Base-by-base conservation (phyloP, 1,140 invertebrate genomes). In the Nylanderia fulva region DNA sequence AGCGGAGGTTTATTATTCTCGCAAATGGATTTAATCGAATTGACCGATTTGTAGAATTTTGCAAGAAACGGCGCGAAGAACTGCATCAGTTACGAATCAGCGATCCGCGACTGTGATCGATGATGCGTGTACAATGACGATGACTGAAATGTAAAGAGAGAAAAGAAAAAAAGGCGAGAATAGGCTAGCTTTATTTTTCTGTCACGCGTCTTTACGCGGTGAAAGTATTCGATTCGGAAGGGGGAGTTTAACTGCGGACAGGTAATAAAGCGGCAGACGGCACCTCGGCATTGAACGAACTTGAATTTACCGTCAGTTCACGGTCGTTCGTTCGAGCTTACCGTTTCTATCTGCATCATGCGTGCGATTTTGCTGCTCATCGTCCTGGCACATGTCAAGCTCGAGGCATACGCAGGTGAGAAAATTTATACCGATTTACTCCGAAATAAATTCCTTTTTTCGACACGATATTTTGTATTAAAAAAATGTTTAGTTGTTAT, bases 251-350 rank as follows among this genome's bases (percentile, higher is more conserved):
- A 15, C 36, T 48, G 45, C 42, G 9, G 27, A 29, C 61, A 74
- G 33, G 71, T 86, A 85, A 82, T 64, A 48, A 48, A 72, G 66
- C 18, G 76, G 56, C 33, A 42, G 56, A 71, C 24, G n/a, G 39
- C 54, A 71, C 7, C 21, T 69, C 24, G 76, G 21, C 76, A 24
- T 66, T 21, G 60, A 54, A 58, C 71, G 71, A 91, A 79, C 85
- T 86, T 68, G 86, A 82, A 76, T 79, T 82, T 75, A 52, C 42
- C 75, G 71, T 79, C 84, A 91, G 87, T 91, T 90, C 87, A 91
- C 71, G 83, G 85, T 66, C 87, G 83, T 88, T 90, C 74, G 69
- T 86, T 42, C 52, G 29, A 3, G 21, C 52, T 69, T 21, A 68
- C 27, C 36, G 21, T 58, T 80, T 54, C 54, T 66, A 72, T 48